Percentiles rank a stretch among this genome's conserved stretches.
Conservation (phyloP, 2,797 vertebrate genomes). For the Pygocentrus nattereri region DNA sequence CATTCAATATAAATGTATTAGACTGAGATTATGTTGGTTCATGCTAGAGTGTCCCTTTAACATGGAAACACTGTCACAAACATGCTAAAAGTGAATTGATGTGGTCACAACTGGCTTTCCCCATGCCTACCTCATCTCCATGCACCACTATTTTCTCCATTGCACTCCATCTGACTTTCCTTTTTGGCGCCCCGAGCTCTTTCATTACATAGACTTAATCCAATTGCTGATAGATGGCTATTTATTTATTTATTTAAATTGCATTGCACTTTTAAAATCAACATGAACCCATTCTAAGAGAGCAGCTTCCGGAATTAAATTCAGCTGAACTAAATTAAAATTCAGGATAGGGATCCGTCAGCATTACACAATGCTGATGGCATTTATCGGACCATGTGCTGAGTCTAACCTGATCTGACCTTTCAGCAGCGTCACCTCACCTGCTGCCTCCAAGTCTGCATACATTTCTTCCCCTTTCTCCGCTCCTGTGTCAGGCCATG, state of each 20-base stretch:
- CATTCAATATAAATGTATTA: too few relatives aligned
- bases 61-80: too few relatives aligned
- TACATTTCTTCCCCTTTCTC: not conserved
- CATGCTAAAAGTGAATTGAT: not conserved
- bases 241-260: constrained; percentile 4
- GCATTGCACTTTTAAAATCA: not conserved
- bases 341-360: not conserved
- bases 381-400: not conserved
- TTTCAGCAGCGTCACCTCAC: not conserved
- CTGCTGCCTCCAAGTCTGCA: constrained; percentile 10
- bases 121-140: not conserved
- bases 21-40: too few relatives aligned
- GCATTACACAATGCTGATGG: not conserved
- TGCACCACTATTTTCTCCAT: not conserved
- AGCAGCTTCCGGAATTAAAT: not conserved
- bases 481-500: not conserved
- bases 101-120: too few relatives aligned
- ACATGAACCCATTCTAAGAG: not conserved
- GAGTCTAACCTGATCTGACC: constrained; percentile 3
- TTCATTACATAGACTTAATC: not conserved
- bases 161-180: not conserved
- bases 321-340: not conserved
- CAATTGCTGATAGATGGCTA: not conserved
- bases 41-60: too few relatives aligned
- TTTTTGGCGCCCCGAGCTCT: not conserved